These are phyloP conservation scores for Cephalotes varians DNA, from an alignment of 2,888 invertebrate species.

Conservation along the genomic window DNA sequence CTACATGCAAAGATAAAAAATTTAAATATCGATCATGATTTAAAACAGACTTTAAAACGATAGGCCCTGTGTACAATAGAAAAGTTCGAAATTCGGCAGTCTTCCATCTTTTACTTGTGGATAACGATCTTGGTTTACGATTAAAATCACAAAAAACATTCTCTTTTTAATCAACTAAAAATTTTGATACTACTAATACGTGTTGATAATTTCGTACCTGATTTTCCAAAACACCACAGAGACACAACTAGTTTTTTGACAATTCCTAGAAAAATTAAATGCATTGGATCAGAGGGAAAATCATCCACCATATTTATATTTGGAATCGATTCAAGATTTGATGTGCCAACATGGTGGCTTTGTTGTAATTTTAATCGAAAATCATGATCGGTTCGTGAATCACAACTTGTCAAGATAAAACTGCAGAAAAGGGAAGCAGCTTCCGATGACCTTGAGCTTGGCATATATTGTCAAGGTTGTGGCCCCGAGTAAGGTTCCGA, in stretches of 20 bases:
- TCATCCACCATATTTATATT: conserved; percentile 53
- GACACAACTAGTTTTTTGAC: conserved; percentile 36
- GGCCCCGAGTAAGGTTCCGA: no score
- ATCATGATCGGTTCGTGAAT: conserved; percentile 41
- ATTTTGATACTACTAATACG: background rate
- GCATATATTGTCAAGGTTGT: no score
- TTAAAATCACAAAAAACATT: background rate
- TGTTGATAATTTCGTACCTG: conserved; percentile 41
- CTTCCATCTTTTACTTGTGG: background rate
- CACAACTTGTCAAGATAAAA: no score
- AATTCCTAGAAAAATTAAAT: conserved; percentile 50
- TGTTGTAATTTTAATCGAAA: conserved; percentile 41
- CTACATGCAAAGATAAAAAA: conserved; percentile 14
- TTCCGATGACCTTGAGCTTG: no score
- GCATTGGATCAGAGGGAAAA: conserved; percentile 37
- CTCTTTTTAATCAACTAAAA: background rate
- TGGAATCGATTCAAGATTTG: conserved; percentile 50
- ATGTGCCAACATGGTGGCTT: conserved; percentile 48
- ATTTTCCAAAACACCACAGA: conserved; percentile 40
- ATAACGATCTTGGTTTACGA: background rate
- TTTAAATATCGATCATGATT: conserved; percentile 3
- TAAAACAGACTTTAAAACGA: conserved; percentile 1
- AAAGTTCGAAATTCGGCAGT: background rate
- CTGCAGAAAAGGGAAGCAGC: no score
- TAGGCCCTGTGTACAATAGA: background rate